phyloP scores from a whole-genome alignment of 2,888 invertebrate species.

The Noctuana brunneofusca region DNA sequence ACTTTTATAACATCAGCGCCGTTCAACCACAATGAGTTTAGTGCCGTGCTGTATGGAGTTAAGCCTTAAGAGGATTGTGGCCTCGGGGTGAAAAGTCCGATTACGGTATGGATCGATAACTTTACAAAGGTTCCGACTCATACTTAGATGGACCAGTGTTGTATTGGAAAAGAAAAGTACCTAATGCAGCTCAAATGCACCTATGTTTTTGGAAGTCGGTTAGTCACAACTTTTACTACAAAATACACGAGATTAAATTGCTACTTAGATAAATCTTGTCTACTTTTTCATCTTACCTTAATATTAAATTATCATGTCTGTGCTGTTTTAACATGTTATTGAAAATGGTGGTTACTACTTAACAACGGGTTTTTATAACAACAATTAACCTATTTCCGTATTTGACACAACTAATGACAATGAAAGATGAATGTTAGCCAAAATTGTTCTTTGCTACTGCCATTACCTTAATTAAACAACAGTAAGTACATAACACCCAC shows the following conservation, averaged over 20 bases:
- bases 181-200: neutral
- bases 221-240: too few species aligned
- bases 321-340: too few species aligned
- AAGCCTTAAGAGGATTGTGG: slow-evolving; percentile 31
- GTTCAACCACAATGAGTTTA: slow-evolving; percentile 26
- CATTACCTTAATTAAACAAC: neutral
- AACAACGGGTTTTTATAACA: neutral
- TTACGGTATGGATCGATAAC: slow-evolving; percentile 21
- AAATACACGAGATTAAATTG: too few species aligned
- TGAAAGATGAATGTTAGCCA: neutral
- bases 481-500: neutral
- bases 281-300: too few species aligned
- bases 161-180: slow-evolving; percentile 14
- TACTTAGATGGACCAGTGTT: slow-evolving; percentile 5
- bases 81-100: slow-evolving; percentile 24
- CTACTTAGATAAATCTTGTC: too few species aligned
- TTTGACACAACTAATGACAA: too few species aligned
- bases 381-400: neutral
- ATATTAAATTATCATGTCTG: too few species aligned
- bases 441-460: neutral
- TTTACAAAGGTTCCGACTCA: slow-evolving; percentile 16
- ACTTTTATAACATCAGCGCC: slow-evolving; percentile 14
- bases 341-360: neutral
- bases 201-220: too few species aligned
- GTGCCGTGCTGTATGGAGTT: slow-evolving; percentile 18